A percentile compares a stretch with the other conserved stretches of the same genome.
These are phyloP conservation scores for Amazona vittata DNA, from an alignment of 2,113 vertebrate genomes.

Conservation along the genomic window DNA sequence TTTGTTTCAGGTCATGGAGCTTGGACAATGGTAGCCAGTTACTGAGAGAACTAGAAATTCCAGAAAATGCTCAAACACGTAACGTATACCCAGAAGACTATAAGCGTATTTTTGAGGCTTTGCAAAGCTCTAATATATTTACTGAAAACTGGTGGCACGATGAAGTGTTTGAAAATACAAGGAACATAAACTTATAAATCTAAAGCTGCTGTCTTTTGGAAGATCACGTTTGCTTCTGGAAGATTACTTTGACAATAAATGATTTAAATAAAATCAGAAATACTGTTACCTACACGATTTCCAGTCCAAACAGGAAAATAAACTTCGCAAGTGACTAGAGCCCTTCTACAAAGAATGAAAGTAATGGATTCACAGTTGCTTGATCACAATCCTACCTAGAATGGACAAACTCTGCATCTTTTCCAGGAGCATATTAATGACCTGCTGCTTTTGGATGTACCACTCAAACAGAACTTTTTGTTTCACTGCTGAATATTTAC, in stretches of 20 bases:
- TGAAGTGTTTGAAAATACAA: conserved; percentile 74
- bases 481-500: neutral
- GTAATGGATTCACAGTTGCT: neutral
- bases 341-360: neutral
- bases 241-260: conserved; percentile 40
- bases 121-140: conserved; percentile 81
- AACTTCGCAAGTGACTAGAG: neutral
- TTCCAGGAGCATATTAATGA: neutral
- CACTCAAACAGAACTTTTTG: neutral
- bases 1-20: conserved; percentile 84
- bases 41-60: conserved; percentile 72
- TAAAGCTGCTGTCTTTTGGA: neutral
- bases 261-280: neutral
- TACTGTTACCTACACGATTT: neutral
- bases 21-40: conserved; percentile 71
- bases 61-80: conserved; percentile 65
- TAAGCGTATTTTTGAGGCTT: conserved; percentile 82
- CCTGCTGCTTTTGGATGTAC: neutral
- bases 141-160: conserved; percentile 84
- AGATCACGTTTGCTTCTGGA: conserved; percentile 34
- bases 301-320: neutral
- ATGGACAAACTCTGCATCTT: neutral
- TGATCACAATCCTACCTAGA: neutral
- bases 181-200: neutral
- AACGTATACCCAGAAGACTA: conserved; percentile 84